phyloP scores from a whole-genome alignment of 2,797 vertebrate species.

The Cyclura pinguis region DNA sequence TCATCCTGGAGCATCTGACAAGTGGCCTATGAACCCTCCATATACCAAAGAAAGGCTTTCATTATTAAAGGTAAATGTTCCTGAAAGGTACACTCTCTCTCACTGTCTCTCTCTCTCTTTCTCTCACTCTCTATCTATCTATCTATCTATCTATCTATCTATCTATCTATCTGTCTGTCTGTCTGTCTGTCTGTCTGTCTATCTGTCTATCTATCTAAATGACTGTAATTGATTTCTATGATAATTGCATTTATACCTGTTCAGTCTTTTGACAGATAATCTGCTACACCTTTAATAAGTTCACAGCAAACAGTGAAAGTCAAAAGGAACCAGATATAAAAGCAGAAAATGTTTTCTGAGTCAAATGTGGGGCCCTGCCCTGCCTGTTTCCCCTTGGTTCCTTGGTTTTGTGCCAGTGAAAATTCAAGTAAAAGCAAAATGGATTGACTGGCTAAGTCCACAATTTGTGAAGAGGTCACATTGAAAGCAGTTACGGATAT shows the following conservation, averaged over 20 bases:
- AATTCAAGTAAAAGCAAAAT: slow-evolving; percentile 77
- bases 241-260: not conserved
- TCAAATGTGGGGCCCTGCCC: slow-evolving; percentile 70
- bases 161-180: too few relatives aligned
- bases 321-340: slow-evolving; percentile 72
- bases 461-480: slow-evolving; percentile 72
- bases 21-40: not conserved
- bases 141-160: too few relatives aligned
- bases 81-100: not conserved
- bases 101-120: too few relatives aligned
- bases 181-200: too few relatives aligned
- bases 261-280: slow-evolving; percentile 47
- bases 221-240: not conserved
- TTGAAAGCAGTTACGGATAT: slow-evolving; percentile 76
- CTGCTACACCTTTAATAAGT: slow-evolving; percentile 55
- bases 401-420: slow-evolving; percentile 78
- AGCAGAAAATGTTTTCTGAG: slow-evolving; percentile 69
- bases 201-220: not conserved
- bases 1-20: not conserved
- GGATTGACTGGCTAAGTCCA: slow-evolving; percentile 71
- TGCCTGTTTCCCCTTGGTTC: slow-evolving; percentile 76
- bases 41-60: not conserved
- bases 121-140: too few relatives aligned
- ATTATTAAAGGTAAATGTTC: not conserved
- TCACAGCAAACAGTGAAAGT: slow-evolving; percentile 69